phyloP scores from a whole-genome alignment of 2,113 vertebrate species.

The Nothocercus julius region DNA sequence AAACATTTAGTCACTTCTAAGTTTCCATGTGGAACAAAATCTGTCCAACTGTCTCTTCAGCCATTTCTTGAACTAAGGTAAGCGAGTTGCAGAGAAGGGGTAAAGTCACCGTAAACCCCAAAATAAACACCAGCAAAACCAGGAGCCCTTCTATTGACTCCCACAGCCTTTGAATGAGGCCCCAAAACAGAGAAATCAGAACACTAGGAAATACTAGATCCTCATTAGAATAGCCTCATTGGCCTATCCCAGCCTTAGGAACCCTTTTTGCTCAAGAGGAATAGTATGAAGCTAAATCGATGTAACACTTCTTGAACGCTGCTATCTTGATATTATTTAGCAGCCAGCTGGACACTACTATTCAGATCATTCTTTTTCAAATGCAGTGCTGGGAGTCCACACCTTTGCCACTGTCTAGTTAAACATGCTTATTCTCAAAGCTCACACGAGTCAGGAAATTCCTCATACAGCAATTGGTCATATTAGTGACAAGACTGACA shows the following conservation, averaged over 20 bases:
- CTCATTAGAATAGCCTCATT: not conserved
- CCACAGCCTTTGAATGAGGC: not conserved
- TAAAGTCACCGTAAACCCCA: not conserved
- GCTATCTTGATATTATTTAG: not conserved
- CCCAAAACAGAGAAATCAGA: not conserved
- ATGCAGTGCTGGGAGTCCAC: not conserved
- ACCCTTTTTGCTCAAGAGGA: not conserved
- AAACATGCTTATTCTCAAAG: not conserved
- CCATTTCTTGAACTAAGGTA: not conserved
- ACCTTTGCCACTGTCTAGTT: not conserved
- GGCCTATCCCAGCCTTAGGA: not conserved
- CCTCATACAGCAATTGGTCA: not conserved
- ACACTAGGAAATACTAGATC: not conserved
- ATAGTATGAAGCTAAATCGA: not conserved
- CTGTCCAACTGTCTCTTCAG: not conserved
- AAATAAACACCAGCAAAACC: not conserved
- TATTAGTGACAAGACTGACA: not conserved
- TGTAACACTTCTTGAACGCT: not conserved
- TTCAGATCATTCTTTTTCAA: not conserved
- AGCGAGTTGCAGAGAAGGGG: not conserved
- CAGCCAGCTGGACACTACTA: not conserved
- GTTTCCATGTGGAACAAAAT: not conserved
- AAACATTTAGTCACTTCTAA: not conserved
- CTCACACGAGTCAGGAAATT: not conserved
- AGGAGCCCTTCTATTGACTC: not conserved